A percentile compares a stretch with the other conserved stretches of the same genome.
phyloP scores from a whole-genome alignment of 2,888 invertebrate genomes.

The Entomobrya multifasciata region DNA sequence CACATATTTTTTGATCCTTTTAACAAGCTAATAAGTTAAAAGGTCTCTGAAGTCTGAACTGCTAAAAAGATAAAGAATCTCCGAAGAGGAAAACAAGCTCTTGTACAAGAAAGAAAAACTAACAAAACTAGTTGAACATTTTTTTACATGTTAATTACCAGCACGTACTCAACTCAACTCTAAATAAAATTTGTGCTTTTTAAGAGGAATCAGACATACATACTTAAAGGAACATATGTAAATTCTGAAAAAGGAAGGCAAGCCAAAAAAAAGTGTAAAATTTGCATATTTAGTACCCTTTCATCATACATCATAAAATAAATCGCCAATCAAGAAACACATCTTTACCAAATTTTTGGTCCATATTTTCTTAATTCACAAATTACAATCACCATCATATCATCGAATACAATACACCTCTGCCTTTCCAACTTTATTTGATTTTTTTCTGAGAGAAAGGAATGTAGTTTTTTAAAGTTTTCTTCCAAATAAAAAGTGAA shows the following conservation, averaged over 20 bases:
- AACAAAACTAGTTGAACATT: too few species aligned
- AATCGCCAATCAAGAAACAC: too few species aligned
- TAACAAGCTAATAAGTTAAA: background rate
- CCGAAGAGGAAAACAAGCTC: slow-evolving; percentile 5
- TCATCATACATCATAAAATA: too few species aligned
- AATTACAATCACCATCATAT: too few species aligned
- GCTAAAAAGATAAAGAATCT: background rate
- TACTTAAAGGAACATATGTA: background rate
- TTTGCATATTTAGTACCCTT: background rate
- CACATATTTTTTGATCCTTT: background rate
- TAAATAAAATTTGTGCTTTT: background rate
- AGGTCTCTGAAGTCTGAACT: background rate
- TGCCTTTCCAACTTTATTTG: too few species aligned
- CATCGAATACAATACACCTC: too few species aligned
- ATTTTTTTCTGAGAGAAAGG: too few species aligned
- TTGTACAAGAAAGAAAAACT: background rate
- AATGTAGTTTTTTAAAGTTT: background rate
- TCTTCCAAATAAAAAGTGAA: background rate
- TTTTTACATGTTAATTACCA: slow-evolving; percentile 3
- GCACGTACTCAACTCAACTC: slow-evolving; percentile 8
- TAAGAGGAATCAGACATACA: background rate
- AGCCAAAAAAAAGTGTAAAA: background rate
- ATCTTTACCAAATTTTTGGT: too few species aligned
- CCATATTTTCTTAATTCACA: too few species aligned
- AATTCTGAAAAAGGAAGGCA: background rate